These are phyloP conservation scores for Micrasema minimum DNA, from an alignment of 1,140 invertebrate species.

Conservation along the genomic window DNA sequence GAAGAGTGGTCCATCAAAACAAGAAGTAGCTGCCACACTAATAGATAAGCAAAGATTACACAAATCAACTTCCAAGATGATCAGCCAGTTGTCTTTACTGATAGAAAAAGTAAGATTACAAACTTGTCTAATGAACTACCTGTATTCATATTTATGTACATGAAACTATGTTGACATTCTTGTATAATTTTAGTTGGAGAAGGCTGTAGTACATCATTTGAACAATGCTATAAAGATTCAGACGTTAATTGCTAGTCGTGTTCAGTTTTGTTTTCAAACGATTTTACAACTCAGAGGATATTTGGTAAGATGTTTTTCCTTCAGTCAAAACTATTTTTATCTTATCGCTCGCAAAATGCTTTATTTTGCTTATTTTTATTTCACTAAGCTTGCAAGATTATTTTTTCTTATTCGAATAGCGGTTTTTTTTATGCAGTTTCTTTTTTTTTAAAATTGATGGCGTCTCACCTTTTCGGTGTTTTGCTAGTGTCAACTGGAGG, in stretches of 20 bases:
- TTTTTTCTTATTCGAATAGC: no score
- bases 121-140: background rate
- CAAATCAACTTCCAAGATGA: constrained; percentile 50
- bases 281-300: constrained; percentile 65
- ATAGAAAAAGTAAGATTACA: constrained; percentile 50
- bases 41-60: constrained; percentile 55
- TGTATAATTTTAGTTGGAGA: constrained; percentile 56
- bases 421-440: no score
- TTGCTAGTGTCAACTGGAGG: no score
- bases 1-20: constrained; percentile 56
- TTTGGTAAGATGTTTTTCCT: constrained; percentile 60
- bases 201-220: constrained; percentile 57
- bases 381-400: no score
- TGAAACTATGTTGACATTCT: background rate
- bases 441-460: no score
- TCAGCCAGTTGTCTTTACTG: constrained; percentile 55
- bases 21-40: constrained; percentile 56
- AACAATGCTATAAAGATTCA: constrained; percentile 61
- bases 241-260: constrained; percentile 59
- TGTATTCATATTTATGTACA: background rate
- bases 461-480: no score
- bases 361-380: no score
- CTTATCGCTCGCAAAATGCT: background rate
- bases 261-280: constrained; percentile 64
- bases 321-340: no score